phyloP scores from a whole-genome alignment of 2,113 vertebrate genomes.

The Dolichotis patagonum region DNA sequence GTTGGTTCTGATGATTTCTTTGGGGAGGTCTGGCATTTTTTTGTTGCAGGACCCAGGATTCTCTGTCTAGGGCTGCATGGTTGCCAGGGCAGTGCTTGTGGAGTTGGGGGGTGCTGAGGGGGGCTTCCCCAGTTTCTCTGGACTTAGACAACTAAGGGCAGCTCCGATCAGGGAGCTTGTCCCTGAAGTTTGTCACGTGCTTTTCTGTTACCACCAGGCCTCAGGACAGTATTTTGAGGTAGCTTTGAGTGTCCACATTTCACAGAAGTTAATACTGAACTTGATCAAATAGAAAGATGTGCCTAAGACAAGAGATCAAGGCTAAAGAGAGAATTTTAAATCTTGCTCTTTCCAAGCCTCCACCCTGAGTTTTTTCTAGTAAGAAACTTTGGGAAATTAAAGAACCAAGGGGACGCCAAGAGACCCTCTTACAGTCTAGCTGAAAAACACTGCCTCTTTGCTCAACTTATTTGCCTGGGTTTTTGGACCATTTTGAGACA shows the following conservation, averaged over 20 bases:
- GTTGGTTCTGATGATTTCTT: background rate
- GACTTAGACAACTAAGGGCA: background rate
- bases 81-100: background rate
- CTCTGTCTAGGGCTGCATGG: background rate
- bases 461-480: background rate
- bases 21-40: background rate
- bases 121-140: background rate
- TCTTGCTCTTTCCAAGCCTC: background rate
- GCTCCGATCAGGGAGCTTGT: background rate
- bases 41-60: background rate
- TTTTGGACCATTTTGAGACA: background rate
- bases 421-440: background rate
- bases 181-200: too few relatives aligned
- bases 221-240: background rate
- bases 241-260: background rate
- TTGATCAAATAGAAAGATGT: background rate
- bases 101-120: background rate
- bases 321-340: background rate
- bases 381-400: background rate
- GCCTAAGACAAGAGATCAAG: background rate
- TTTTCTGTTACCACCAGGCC: background rate
- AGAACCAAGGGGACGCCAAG: background rate
- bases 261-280: background rate
- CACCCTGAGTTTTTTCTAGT: background rate
- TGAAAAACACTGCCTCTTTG: background rate